A percentile compares a stretch with the other conserved stretches of the same genome.
Evolutionary conservation across 2,797 vertebrate genomes (phyloP).

Genomic region (Gymnoscopelus microlampas): DNA sequence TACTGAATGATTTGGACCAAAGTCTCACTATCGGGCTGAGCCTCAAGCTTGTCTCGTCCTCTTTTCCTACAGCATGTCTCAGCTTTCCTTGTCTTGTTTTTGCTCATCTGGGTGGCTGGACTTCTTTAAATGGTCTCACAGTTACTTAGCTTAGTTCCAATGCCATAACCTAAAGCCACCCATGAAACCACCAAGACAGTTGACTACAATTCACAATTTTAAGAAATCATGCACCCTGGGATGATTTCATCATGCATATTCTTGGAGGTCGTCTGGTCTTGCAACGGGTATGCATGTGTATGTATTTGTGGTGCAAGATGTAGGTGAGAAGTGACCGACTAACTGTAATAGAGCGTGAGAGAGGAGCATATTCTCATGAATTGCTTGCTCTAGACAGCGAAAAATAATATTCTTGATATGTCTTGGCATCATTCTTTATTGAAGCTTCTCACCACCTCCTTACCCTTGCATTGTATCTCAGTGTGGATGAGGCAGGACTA

Average conservation of each 20-base stretch:
- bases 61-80: neutral
- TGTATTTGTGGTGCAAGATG: constrained; percentile 8
- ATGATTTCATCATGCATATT: constrained; percentile 55
- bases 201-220: constrained; percentile 38
- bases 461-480: too few species aligned
- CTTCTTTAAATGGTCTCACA: constrained; percentile 28
- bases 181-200: constrained; percentile 47
- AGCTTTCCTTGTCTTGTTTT: constrained; percentile 7
- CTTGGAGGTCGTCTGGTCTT: constrained; percentile 19
- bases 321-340: too few species aligned
- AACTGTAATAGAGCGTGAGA: too few species aligned
- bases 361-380: too few species aligned
- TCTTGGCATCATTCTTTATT: too few species aligned
- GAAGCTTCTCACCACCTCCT: too few species aligned
- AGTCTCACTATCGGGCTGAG: constrained; percentile 49
- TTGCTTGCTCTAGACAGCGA: too few species aligned
- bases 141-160: constrained; percentile 43
- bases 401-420: too few species aligned
- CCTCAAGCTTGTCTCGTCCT: constrained; percentile 24
- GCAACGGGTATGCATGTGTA: constrained; percentile 21
- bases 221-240: constrained; percentile 50
- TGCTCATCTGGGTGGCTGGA: constrained; percentile 23
- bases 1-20: constrained; percentile 63
- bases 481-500: too few species aligned
- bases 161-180: constrained; percentile 60